Conservation (phyloP, 2,888 invertebrate species). For the Uloborus plumipes region DNA sequence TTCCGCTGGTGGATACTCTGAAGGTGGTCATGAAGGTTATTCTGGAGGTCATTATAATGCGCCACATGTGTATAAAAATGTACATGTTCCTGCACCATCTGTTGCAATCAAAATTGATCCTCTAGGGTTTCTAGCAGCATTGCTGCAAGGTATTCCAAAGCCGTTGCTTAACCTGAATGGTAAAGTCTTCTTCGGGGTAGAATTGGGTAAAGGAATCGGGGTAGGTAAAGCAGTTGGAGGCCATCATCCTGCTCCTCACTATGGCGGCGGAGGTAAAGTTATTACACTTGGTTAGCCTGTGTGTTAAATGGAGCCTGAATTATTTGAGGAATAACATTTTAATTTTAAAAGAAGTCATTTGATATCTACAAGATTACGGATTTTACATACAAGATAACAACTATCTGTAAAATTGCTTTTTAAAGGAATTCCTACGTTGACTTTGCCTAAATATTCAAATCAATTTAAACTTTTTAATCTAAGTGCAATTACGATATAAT, state of each 20-base stretch:
- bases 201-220: conserved; percentile 43
- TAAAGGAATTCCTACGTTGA: no score
- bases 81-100: conserved; percentile 7
- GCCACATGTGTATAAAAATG: neutral
- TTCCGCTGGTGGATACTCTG: neutral
- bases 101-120: conserved; percentile 54
- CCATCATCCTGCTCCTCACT: neutral
- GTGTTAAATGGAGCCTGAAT: no score
- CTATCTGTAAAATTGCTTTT: no score
- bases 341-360: no score
- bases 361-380: no score
- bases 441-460: no score
- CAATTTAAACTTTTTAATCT: no score
- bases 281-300: no score
- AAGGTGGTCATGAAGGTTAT: neutral
- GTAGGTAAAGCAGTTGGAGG: conserved; percentile 8
- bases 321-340: no score
- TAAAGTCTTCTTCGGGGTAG: conserved; percentile 52
- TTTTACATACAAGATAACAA: no score
- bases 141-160: conserved; percentile 36
- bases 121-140: conserved; percentile 19
- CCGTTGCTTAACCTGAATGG: conserved; percentile 54
- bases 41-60: conserved; percentile 3
- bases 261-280: conserved; percentile 14
- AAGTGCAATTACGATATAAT: no score